Base-by-base conservation (phyloP, 2,888 invertebrate species). In the Acanthococcus lagerstroemiae region DNA sequence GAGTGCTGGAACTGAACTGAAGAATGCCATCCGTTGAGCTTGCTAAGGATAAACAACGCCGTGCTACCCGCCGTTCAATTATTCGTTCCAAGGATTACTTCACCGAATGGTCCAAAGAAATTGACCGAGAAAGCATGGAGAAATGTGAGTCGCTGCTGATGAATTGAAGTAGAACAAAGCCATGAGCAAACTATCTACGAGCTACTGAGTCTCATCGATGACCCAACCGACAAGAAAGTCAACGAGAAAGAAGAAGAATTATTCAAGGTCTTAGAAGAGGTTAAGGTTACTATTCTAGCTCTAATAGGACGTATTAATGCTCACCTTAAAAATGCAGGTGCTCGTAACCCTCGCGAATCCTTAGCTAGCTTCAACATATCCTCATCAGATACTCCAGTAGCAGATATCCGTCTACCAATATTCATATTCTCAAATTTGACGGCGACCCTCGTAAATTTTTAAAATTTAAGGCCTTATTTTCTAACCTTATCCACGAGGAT, bases 401-500 rank as follows among this genome's bases (percentile, higher is more conserved):
- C 46, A 7, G 46, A 45, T 45, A 45, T 45, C 19, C 46, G 46
- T 45, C 19, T 45, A 45, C 46, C 46, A 45, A 45, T 5, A 45
- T 45, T 15, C 17, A 45, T 45, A 45, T 45, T 7, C 57, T 45
- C 4, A 19, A 57, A 44, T 58, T 58, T 12, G 58, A 58, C 46
- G 58, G 58, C 25, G 24, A 37, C n/a, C 17, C 15, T 6, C 22
- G 30, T 26, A 46, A 58, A 22, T 58, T 58, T n/a, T 7, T 58
- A 6, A 30, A 58, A 25, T 58, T 58, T 17, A 4, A 15, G 4
- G 24, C 46, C 1, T 6, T 58, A 22, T 58, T 58, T 46, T 6
- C 45, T 4, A 58, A 58, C 24, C 12, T 58, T n/a, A 7, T 46
- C n/a, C 58, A 58, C 17, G 48, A 46, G 3, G 58, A 58, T n/a